These are phyloP conservation scores for Hypsibius dujardini DNA, from an alignment of 1,140 invertebrate species.

Conservation along the genomic window DNA sequence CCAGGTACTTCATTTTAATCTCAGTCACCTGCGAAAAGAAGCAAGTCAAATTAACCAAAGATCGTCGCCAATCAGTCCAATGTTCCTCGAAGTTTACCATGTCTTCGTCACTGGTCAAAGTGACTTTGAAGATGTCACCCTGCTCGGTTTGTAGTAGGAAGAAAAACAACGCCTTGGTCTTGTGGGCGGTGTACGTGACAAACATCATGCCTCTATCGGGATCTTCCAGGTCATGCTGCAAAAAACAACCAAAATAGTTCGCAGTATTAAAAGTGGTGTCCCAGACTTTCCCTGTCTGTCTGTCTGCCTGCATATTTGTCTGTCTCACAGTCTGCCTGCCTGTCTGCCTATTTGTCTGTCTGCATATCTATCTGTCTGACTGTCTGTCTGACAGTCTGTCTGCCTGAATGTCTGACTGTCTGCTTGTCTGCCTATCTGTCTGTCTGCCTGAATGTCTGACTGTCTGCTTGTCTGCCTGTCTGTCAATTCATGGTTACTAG, in stretches of 20 bases:
- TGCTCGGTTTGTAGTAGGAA: constrained; percentile 62
- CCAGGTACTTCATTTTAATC: constrained; percentile 98
- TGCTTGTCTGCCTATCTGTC: no score
- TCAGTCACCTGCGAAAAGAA: constrained; percentile 53
- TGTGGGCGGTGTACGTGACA: constrained; percentile 95
- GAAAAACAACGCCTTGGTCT: constrained; percentile 64
- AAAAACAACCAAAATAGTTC: background rate
- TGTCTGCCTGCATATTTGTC: no score
- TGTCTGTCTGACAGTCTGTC: no score
- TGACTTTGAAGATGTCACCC: constrained; percentile 95
- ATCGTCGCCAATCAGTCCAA: background rate
- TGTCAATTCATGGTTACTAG: no score
- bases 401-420: no score
- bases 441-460: no score
- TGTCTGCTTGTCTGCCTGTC: no score
- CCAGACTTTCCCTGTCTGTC: no score
- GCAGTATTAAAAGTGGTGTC: no score
- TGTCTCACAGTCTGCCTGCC: no score
- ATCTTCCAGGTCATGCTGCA: constrained; percentile 90
- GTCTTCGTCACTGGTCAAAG: constrained; percentile 89
- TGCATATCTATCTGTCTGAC: no score
- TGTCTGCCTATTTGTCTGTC: no score
- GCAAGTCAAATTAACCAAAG: constrained; percentile 14
- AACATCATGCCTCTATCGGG: constrained; percentile 98
- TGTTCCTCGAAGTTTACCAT: constrained; percentile 41